Evolutionary conservation across 2,113 vertebrate genomes (phyloP), one percentile per base, ranked within the genome.

Genomic region (Heterocephalus glaber): DNA sequence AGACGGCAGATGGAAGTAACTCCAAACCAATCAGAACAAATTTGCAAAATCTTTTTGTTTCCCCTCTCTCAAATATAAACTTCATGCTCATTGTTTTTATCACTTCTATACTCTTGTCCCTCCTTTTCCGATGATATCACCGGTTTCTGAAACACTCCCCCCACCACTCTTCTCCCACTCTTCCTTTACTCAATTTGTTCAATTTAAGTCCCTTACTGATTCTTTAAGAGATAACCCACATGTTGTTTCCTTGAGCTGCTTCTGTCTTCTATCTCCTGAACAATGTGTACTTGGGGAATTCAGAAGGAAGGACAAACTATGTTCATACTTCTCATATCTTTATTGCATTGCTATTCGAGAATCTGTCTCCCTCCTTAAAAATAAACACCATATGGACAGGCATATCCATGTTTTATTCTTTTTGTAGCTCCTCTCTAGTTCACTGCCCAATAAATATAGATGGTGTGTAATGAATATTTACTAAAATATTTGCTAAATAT

Each of bases 401-500:
- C 17, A 68, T 74, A 10, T 35, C 41, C 72, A 74, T 30, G 7
- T 12, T 74, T 90, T 20, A 72, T 81, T 77, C 72, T 30, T 93
- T 83, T 86, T 83, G 41, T 86, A 63, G 35, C 2, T 91, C 17
- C 66, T 74, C 90, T 96, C 49, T 90, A 54, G 68, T 79, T 90
- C 56, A 83, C 52, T 82, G 58, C 2, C 22, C 89, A 79, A 80
- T 35, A 58, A 19, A 58, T 58, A 58, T 58, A 58, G 44, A 89
- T 74, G 47, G 24, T 5, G 0, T 92, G 2, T 56, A 58, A 91
- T 83, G 77, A 66, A 89, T 84, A 70, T 74, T 80, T 89, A 91
- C 41, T 86, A 49, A 90, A 91, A 76, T 86, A 85, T 92, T 90
- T 96, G 81, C 33, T 94, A 89, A 94, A 56, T 68, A 52, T 93